Evolutionary conservation across 2,888 invertebrate species (phyloP), one percentile per base, ranked within the genome.

Genomic region (Lasioglossum lativentre): DNA sequence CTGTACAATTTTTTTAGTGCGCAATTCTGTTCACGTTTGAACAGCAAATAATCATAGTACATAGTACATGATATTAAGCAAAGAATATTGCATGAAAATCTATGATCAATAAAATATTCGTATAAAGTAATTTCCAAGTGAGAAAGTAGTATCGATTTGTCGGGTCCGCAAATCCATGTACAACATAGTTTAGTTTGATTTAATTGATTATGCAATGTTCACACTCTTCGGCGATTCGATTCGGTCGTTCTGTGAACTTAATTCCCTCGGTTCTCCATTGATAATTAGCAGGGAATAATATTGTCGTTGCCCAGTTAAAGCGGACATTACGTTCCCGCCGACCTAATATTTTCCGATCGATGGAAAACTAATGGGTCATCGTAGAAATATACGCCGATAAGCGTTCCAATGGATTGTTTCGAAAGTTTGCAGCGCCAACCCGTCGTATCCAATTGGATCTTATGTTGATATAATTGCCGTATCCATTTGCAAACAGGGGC

Each of bases 401-500:
- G 2, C 42, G 27, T 8, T 14, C n/a, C 71, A 16, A 45, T 8
- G 42, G 71, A 27, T 42, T 45, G 42, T 71, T 45, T 27, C 71
- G 42, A 71, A 71, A 71, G 71, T 71, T 71, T 45, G 14, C 23
- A 23, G 3, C 23, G 30, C 23, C 34, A 73, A 52, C 38, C n/a
- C 19, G 40, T 12, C 27, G 12, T 56, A 66, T 40, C 27, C 59
- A 63, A 81, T 68, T 76, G 45, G 73, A 75, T 79, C 85, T 83
- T 83, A 78, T 34, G 81, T 81, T 80, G 63, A 71, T 75, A 71
- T 78, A 82, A 87, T 84, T 81, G 78, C 79, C 47, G 59, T 68
- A 83, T 83, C 78, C 81, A 71, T 81, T 79, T 66, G 56, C 68
- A 87, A 84, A 89, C 81, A 76, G n/a, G 66, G 45, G 30, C 27